Conservation (phyloP, 2,113 vertebrate species). For the Capreolus pygargus region DNA sequence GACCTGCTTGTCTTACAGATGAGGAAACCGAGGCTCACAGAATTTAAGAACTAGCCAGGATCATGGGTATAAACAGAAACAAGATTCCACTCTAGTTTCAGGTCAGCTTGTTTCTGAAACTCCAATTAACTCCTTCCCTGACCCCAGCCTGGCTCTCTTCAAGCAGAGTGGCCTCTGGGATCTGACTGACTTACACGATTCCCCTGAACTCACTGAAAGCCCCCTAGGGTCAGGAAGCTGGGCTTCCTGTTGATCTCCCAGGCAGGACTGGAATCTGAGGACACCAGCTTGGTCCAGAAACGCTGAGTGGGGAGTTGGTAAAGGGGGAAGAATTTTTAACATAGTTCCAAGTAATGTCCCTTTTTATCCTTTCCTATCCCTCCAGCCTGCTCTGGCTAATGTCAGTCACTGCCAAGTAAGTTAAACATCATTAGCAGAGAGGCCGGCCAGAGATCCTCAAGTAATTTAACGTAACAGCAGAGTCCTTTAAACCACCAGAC, state of each 20-base stretch:
- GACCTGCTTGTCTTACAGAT: background rate
- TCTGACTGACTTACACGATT: background rate
- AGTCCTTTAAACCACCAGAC: background rate
- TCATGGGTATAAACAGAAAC: background rate
- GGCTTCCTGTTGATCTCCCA: background rate
- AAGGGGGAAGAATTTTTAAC: background rate
- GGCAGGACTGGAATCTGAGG: background rate
- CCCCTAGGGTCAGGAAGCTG: background rate
- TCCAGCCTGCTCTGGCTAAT: background rate
- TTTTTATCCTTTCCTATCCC: background rate
- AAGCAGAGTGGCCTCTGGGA: background rate
- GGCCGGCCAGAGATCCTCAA: background rate
- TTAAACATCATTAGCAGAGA: background rate
- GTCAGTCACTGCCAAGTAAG: background rate
- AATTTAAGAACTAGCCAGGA: background rate
- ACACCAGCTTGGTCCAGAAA: background rate
- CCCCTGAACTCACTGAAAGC: background rate
- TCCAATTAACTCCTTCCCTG: background rate
- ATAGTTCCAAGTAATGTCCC: background rate
- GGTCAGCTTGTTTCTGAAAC: background rate
- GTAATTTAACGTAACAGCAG: background rate
- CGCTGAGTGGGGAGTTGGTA: background rate
- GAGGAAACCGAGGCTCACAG: background rate
- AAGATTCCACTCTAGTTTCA: background rate
- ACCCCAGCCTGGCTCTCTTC: background rate